phyloP scores from a whole-genome alignment of 2,797 vertebrate genomes.

The Lateolabrax maculatus region DNA sequence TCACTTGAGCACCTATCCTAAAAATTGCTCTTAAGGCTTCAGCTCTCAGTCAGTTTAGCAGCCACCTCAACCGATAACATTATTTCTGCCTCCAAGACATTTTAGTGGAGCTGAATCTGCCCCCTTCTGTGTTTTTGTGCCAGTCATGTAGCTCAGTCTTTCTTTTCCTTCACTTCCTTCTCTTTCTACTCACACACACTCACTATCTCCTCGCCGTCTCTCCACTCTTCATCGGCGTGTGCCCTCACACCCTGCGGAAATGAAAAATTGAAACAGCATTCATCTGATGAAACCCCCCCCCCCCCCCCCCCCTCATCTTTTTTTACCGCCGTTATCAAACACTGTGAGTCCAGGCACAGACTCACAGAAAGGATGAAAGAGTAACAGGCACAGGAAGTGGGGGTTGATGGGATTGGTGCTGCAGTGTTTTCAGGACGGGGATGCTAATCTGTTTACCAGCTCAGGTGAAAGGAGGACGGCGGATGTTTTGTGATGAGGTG shows the following conservation, averaged over 20 bases:
- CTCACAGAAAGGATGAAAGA: constrained; percentile 31
- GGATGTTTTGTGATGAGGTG: constrained; percentile 19
- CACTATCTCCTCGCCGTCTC: background rate
- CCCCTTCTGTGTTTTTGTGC: background rate
- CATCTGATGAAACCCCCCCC: constrained; percentile 40
- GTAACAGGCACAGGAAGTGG: constrained; percentile 25
- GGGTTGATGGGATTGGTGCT: constrained; percentile 46
- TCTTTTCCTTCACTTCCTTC: background rate
- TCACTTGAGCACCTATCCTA: background rate
- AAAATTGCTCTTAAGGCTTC: background rate
- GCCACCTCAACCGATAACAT: background rate
- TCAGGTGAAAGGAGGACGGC: constrained; percentile 42
- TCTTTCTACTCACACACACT: background rate
- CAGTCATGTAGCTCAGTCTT: background rate
- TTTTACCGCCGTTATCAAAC: constrained; percentile 25
- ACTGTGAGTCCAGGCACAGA: background rate
- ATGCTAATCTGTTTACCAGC: constrained; percentile 51
- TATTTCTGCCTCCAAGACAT: background rate
- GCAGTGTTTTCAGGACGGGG: constrained; percentile 16
- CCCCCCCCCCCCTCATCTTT: background rate
- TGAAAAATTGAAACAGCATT: constrained; percentile 36
- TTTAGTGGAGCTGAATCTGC: background rate
- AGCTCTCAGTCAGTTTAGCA: background rate
- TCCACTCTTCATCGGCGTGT: background rate
- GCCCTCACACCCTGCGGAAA: constrained; percentile 8